A percentile compares a stretch with the other conserved stretches of the same genome.
Evolutionary conservation across 2,113 vertebrate species (phyloP).

Genomic region (Microtus pennsylvanicus): DNA sequence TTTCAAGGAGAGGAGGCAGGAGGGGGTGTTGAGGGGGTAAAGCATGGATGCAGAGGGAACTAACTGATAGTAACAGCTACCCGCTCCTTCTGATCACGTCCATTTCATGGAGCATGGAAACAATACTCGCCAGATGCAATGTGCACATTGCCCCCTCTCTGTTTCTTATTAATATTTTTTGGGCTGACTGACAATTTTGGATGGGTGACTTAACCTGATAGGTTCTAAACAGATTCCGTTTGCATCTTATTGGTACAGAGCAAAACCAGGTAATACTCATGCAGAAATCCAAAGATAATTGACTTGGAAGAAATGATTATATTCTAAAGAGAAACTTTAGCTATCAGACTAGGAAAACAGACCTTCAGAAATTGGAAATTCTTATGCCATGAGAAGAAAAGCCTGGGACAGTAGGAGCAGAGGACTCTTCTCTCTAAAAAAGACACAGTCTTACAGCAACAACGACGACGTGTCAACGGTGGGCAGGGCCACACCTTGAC

Average conservation of each 20-base stretch:
- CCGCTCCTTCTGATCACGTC: neutral
- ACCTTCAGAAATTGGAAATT: neutral
- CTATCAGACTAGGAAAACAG: neutral
- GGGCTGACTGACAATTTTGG: neutral
- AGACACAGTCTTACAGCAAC: neutral
- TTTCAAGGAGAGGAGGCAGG: neutral
- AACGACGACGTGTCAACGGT: fast-evolving
- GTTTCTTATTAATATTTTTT: neutral
- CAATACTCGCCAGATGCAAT: neutral
- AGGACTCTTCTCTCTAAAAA: neutral
- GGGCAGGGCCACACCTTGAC: neutral
- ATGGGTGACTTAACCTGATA: neutral
- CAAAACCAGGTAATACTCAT: neutral
- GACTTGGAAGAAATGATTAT: neutral
- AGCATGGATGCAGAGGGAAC: neutral
- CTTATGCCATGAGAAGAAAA: neutral
- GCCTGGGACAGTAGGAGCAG: neutral
- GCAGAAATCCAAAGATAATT: neutral
- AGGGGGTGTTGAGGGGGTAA: neutral
- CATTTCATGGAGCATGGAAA: neutral
- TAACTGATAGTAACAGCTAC: too few species aligned
- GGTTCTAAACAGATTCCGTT: neutral
- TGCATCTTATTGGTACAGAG: neutral
- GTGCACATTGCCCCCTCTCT: neutral
- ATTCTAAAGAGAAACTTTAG: neutral